phyloP scores from a whole-genome alignment of 2,113 vertebrate genomes.

The Setophaga coronata region DNA sequence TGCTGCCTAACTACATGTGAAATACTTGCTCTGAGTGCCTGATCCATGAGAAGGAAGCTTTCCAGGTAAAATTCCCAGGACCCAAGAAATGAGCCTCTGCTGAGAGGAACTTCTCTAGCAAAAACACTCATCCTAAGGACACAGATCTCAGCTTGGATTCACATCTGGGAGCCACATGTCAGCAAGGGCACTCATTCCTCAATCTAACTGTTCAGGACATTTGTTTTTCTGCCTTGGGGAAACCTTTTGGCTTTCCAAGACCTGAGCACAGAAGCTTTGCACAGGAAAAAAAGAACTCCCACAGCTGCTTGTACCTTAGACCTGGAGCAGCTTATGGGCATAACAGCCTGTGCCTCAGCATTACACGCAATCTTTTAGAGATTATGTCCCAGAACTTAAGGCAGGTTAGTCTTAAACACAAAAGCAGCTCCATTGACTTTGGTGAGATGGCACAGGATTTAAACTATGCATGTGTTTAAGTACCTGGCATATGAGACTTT shows the following conservation, averaged over 20 bases:
- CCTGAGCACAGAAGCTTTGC: neutral
- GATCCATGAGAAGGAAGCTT: neutral
- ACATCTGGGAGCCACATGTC: neutral
- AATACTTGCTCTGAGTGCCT: neutral
- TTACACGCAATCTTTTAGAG: neutral
- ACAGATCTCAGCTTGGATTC: accelerated
- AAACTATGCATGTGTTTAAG: constrained; percentile 46
- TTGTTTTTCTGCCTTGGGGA: neutral
- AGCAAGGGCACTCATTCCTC: neutral
- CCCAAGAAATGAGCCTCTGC: neutral
- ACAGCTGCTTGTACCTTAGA: neutral
- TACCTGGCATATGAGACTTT: neutral
- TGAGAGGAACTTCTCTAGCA: neutral
- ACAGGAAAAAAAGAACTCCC: neutral
- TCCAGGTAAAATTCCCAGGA: neutral
- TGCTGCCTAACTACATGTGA: neutral
- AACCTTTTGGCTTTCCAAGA: neutral
- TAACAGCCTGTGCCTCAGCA: neutral
- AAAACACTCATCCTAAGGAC: neutral
- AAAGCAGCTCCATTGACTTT: neutral
- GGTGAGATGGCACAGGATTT: neutral
- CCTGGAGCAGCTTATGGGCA: neutral
- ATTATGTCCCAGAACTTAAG: neutral
- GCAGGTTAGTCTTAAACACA: neutral
- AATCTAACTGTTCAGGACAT: neutral